Evolutionary conservation across 2,888 invertebrate species (phyloP), one percentile per base, ranked within the genome.

Genomic region (Dolichomitus sp.): DNA sequence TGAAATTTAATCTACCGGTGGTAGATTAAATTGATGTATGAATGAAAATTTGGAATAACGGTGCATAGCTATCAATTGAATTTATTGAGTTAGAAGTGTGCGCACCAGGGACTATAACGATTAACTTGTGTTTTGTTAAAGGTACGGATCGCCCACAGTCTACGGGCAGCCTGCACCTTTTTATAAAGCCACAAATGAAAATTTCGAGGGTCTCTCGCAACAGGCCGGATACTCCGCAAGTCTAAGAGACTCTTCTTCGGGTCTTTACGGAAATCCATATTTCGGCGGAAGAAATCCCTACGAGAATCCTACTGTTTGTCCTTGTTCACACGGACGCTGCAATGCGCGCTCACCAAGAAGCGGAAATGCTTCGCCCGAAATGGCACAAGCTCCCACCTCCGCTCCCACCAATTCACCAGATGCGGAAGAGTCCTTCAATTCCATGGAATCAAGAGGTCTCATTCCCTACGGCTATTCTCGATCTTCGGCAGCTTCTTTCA

Each of bases 101-200:
- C 2, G 23, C 1, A 2, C 2, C 23, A 23, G 23, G 1, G 23
- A 23, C 23, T 23, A 9, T 9, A 6, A 17, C 5, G n/a, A 48
- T 14, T 48, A 5, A 4, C 4, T n/a, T 17, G n/a, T 45, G 4
- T 48, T 48, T 12, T 12, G 0, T 17, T 48, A 7, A 7, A 80
- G 80, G 80, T 74, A 68, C 45, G 68, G 54, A 61, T 45, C 45
- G 11, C 66, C 66, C 2, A n/a, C 6, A 7, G 59, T 59, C 12
- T 72, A 72, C 45, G 72, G 70, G 3, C 42, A 30, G n/a, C 27
- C 42, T 19, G 14, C 4, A 54, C 37, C 52, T 7, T 4, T 14
- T 2, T 0, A 23, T 6, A 14, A 19, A 9, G n/a, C 7, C 12
- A 12, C 14, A 0, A n/a, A 69, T n/a, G 7, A 19, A 7, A n/a